These are phyloP conservation scores for Rhabdophis nuchalis DNA, from an alignment of 2,797 vertebrate species.

Conservation along the genomic window DNA sequence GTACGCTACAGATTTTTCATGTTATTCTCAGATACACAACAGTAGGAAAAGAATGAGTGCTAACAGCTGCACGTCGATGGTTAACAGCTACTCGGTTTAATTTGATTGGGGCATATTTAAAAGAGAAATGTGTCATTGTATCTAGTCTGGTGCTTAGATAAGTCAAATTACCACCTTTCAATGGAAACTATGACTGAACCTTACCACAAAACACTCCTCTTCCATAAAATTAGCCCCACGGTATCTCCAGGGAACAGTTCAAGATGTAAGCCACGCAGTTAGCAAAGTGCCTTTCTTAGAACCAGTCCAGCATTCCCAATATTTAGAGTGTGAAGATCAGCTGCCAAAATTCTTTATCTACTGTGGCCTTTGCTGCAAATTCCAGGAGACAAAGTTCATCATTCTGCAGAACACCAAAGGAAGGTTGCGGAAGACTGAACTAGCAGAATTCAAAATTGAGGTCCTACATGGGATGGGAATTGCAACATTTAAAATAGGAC, in stretches of 20 bases:
- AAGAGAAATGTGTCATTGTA: neutral
- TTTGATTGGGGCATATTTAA: neutral
- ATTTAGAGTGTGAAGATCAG: neutral
- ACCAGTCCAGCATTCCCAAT: neutral
- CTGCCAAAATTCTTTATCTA: neutral
- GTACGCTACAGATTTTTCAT: neutral
- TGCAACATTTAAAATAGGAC: neutral
- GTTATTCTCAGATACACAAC: neutral
- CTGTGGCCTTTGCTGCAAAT: neutral
- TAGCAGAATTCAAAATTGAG: neutral
- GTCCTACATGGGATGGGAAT: neutral
- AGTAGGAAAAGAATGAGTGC: neutral
- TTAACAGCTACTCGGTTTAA: neutral
- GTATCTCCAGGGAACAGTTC: neutral
- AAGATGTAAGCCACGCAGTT: neutral
- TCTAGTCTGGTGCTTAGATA: neutral
- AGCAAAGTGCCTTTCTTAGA: neutral
- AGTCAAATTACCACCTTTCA: neutral
- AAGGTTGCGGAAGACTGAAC: neutral
- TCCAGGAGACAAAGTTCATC: neutral
- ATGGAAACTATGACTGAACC: neutral
- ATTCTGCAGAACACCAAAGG: neutral
- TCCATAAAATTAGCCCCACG: neutral
- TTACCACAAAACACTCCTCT: neutral
- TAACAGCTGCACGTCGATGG: neutral